Percentiles rank a stretch among this genome's conserved stretches.
These are phyloP conservation scores for Coleophora flavipennella DNA, from an alignment of 2,888 invertebrate genomes.

Conservation along the genomic window DNA sequence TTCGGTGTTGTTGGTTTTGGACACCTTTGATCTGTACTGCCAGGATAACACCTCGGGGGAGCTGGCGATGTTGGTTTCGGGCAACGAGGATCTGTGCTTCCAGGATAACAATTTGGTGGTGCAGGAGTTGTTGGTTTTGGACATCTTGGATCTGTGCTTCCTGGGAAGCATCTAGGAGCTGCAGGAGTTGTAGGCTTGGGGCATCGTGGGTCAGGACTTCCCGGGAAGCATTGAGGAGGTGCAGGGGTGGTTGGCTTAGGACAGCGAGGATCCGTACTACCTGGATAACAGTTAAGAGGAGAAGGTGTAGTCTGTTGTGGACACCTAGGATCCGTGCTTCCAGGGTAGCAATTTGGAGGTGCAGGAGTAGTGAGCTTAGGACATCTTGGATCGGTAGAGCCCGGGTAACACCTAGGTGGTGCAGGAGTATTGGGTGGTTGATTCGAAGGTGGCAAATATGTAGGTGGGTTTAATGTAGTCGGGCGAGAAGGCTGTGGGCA, in stretches of 20 bases:
- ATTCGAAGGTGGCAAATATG: constrained; percentile 8
- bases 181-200: constrained; percentile 27
- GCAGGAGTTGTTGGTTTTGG: constrained; percentile 20
- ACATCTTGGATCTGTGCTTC: constrained; percentile 26
- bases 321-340: constrained; percentile 15
- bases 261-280: constrained; percentile 28
- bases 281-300: constrained; percentile 26
- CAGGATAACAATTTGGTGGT: constrained; percentile 23
- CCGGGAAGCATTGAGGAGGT: constrained; percentile 31
- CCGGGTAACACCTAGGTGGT: constrained; percentile 28
- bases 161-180: constrained; percentile 20
- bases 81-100: constrained; percentile 19
- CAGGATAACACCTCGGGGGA: constrained; percentile 16
- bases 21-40: constrained; percentile 24
- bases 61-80: constrained; percentile 14
- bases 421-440: not conserved
- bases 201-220: constrained; percentile 28
- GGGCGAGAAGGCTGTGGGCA: constrained; percentile 32
- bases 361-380: constrained; percentile 23
- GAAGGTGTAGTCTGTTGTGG: constrained; percentile 29
- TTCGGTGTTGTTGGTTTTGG: constrained; percentile 6
- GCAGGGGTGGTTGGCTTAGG: constrained; percentile 17
- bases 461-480: constrained; percentile 5
- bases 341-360: constrained; percentile 25
- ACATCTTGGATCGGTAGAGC: constrained; percentile 20